phyloP scores from a whole-genome alignment of 2,113 vertebrate genomes.

The Odocoileus hemionus region DNA sequence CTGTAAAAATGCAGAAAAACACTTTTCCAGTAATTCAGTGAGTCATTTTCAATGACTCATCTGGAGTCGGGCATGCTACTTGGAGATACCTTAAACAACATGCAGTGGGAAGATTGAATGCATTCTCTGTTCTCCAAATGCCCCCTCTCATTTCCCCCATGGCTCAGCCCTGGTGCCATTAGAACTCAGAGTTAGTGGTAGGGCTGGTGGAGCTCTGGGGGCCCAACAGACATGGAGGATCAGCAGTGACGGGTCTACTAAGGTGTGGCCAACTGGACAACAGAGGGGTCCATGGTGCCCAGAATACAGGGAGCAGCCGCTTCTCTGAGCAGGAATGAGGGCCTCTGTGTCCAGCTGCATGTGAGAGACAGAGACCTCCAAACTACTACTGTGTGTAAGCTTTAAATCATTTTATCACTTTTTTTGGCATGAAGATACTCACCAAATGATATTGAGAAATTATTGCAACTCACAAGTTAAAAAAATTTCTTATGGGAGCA shows the following conservation, averaged over 20 bases:
- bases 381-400: background rate
- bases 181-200: background rate
- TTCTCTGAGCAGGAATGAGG: background rate
- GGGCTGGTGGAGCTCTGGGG: background rate
- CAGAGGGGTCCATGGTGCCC: background rate
- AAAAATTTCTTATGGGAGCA: background rate
- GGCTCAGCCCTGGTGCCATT: background rate
- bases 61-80: background rate
- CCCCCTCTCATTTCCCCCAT: fast-evolving
- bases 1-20: background rate
- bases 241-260: background rate
- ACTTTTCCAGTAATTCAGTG: background rate
- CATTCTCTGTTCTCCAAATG: background rate
- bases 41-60: background rate
- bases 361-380: background rate
- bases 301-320: background rate
- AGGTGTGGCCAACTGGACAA: background rate
- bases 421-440: background rate
- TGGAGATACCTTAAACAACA: background rate
- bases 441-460: background rate
- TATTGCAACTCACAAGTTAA: background rate
- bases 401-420: background rate
- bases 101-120: background rate
- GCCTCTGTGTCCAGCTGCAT: fast-evolving
- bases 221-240: background rate